A percentile compares a stretch with the other conserved stretches of the same genome.
Evolutionary conservation across 2,113 vertebrate species (phyloP).

Genomic region (Apistogramma diplotaenia): DNA sequence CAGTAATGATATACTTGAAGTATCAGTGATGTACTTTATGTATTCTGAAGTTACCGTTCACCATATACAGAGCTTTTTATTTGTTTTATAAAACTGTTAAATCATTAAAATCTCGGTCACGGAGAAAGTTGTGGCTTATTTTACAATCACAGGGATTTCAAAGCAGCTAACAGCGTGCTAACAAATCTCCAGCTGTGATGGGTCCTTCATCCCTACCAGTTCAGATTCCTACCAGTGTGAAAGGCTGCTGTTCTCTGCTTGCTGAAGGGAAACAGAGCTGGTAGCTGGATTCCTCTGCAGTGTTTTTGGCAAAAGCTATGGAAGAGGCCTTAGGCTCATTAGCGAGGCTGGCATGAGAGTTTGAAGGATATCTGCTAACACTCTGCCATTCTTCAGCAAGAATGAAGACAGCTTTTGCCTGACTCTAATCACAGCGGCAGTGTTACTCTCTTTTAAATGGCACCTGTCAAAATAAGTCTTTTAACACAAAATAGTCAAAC

Average conservation of each 20-base stretch:
- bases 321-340: constrained; percentile 75
- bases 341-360: constrained; percentile 69
- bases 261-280: constrained; percentile 61
- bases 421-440: constrained; percentile 67
- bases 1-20: constrained; percentile 3
- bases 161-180: constrained; percentile 56
- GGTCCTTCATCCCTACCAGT: constrained; percentile 65
- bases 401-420: constrained; percentile 65
- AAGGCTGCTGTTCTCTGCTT: constrained; percentile 48
- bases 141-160: constrained; percentile 43
- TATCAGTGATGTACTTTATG: not conserved
- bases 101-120: constrained; percentile 50
- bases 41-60: constrained; percentile 38
- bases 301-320: constrained; percentile 64
- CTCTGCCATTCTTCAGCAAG: constrained; percentile 66
- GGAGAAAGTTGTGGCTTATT: constrained; percentile 48
- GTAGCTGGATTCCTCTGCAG: constrained; percentile 58
- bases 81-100: constrained; percentile 23
- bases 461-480: constrained; percentile 78
- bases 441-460: constrained; percentile 73
- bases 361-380: constrained; percentile 72
- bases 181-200: constrained; percentile 61
- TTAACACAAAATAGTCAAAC: constrained; percentile 42
- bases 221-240: constrained; percentile 57
- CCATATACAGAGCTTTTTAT: not conserved